Percentiles rank a stretch among this genome's conserved stretches.
These are phyloP conservation scores for Globodera rostochiensis DNA, from an alignment of 1,140 invertebrate genomes.

Conservation along the genomic window DNA sequence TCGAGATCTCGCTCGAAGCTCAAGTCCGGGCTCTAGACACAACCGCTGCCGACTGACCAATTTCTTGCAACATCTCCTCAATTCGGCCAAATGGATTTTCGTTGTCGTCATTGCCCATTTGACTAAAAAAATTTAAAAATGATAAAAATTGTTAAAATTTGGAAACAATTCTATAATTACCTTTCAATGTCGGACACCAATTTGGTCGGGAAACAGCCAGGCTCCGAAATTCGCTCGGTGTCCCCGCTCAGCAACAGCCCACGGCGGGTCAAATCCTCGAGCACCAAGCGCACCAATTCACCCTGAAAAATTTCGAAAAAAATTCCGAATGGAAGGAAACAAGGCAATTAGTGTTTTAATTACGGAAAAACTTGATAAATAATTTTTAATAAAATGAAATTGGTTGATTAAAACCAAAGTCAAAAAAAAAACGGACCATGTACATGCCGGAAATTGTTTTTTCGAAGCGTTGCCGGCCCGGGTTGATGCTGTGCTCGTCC, in stretches of 20 bases:
- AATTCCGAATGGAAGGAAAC: background rate
- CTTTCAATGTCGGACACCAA: constrained; percentile 97
- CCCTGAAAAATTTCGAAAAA: too few relatives aligned
- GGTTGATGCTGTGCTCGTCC: constrained; percentile 80
- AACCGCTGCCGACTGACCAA: too few relatives aligned
- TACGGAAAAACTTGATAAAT: background rate
- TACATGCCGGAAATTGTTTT: constrained; percentile 71
- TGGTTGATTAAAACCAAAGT: background rate
- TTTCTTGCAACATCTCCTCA: constrained; percentile 81
- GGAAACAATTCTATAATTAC: too few relatives aligned
- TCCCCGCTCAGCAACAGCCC: constrained; percentile 67
- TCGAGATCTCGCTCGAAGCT: too few relatives aligned
- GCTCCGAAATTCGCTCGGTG: constrained; percentile 74
- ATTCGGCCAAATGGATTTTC: constrained; percentile 80
- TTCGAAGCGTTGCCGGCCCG: constrained; percentile 72
- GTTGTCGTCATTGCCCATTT: constrained; percentile 71
- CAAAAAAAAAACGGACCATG: constrained; percentile 61
- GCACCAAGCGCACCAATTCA: constrained; percentile 68
- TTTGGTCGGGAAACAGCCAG: constrained; percentile 86
- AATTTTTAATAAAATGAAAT: background rate
- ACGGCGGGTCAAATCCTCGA: constrained; percentile 67
- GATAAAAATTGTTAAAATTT: constrained; percentile 22
- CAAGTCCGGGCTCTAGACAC: too few relatives aligned
- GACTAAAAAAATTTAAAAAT: constrained; percentile 67
- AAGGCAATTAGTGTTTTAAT: background rate